These are phyloP conservation scores for Epizoanthus ramosus DNA, from an alignment of 92 coral and sea anemone species.

Conservation along the genomic window DNA sequence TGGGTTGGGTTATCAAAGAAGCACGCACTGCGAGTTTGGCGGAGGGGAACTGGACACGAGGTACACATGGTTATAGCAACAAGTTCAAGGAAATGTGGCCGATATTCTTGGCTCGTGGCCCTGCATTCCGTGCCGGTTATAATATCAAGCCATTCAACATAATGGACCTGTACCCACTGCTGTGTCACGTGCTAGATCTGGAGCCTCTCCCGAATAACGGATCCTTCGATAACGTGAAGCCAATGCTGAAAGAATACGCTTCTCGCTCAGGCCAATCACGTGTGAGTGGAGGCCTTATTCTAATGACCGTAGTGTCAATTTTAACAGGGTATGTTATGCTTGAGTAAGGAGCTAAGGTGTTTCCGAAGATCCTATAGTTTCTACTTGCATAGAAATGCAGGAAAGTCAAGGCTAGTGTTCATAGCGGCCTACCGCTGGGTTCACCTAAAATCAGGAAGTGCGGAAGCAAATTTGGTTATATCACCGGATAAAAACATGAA, in stretches of 20 bases:
- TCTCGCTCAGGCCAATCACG: too few species aligned
- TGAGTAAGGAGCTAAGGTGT: too few species aligned
- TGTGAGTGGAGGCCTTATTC: too few species aligned
- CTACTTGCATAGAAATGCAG: too few species aligned
- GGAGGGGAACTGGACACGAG: slow-evolving; percentile 5
- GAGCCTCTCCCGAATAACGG: slow-evolving; percentile 77
- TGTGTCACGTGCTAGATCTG: slow-evolving; percentile 72
- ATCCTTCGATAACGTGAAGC: slow-evolving; percentile 67
- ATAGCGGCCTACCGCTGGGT: too few species aligned
- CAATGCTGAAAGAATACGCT: slow-evolving; percentile 28
- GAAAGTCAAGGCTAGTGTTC: too few species aligned
- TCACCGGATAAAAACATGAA: too few species aligned
- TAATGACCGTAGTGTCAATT: too few species aligned
- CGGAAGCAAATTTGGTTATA: too few species aligned
- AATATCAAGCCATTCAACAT: slow-evolving; percentile 57
- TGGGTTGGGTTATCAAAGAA: slow-evolving; percentile 70
- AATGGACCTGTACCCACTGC: slow-evolving; percentile 68
- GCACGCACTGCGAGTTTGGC: neutral
- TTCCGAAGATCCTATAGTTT: too few species aligned
- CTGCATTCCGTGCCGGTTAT: slow-evolving; percentile 70
- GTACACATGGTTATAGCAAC: slow-evolving; percentile 69
- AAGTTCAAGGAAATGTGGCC: slow-evolving; percentile 65
- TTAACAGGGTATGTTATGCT: too few species aligned
- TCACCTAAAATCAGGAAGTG: too few species aligned
- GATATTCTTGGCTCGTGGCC: slow-evolving; percentile 80